Base-by-base conservation (phyloP, 2,888 invertebrate genomes). In the Sturmia bella region DNA sequence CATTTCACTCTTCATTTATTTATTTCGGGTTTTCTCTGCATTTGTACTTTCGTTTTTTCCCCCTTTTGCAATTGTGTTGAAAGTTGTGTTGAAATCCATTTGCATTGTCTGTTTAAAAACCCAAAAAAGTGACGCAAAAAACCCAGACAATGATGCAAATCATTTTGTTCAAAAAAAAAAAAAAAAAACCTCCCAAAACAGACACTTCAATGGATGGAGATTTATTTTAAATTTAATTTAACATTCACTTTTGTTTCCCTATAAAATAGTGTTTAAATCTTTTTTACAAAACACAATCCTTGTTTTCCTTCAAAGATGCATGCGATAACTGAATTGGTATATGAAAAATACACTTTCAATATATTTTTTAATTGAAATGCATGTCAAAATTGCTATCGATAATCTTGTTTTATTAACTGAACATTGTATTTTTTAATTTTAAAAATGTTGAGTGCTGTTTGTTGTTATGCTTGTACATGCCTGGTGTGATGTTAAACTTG, bases 1-100 rank as follows among this genome's bases (percentile, higher is more conserved):
- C 82, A 82, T 74, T 82, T 82, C 82, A 82, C 78, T 82, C 82
- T 82, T 78, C 70, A 82, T 82, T 82, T 78, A 78, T 82, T 82
- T 78, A 77, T 74, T 70, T 78, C 69, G 32, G 43, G 24, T 59
- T 61, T 52, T 37, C 64, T 63, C 17, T 52, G 4, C 13, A 5
- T 13, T 45, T 63, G 63, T 69, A 4, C 13, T 43, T 37, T 63
- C 37, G 37, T n/a, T 66, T 52, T 15, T 52, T 32, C 24, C 24
- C 2, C 21, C 15, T 56, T 24, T 39, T 32, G 37, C 9, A 19
- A 43, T 7, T 43, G 32, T 52, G 59, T 61, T 76, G 43, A 61
- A 59, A 68, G 68, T 69, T 69, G 24, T 37, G 37, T 17, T 68
- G 17, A 68, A 68, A 61, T 59, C 39, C 50, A 59, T 66, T 75